Evolutionary conservation across 2,797 vertebrate species (phyloP), one percentile per base, ranked within the genome.

Genomic region (Sebastes vulpes): DNA sequence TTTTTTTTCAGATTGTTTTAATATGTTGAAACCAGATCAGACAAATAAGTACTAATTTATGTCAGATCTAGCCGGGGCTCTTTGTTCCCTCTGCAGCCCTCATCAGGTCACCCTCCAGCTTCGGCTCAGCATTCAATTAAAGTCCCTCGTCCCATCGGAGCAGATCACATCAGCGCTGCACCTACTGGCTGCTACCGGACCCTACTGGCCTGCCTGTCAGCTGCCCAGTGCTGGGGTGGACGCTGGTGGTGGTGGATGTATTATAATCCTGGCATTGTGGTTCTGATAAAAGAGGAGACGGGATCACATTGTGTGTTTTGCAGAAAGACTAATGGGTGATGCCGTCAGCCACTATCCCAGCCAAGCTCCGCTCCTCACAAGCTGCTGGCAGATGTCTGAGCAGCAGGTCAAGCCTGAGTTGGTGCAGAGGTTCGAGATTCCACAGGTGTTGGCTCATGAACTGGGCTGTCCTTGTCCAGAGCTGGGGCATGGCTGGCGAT

Each of bases 371-470:
- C 77, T 80, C 86, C 87, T 96, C 86, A 86, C 95, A 93, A 66
- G 83, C 86, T 74, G 82, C 88, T 95, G 96, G 84, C 88, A 96
- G 89, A 95, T 92, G 84, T 92, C 85, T 91, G 90, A 89, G 85
- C 86, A 81, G 85, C 83, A 81, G 92, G 87, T 76, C 86, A 83
- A 67, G 77, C 83, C 82, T 77, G 72, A 77, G 32, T 89, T 95
- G 84, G 65, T 91, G 84, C 35, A 25, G 86, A 86, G 89, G 88
- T 86, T 93, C 89, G 46, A 96, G 87, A 96, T 96, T 96, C 96
- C 96, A 90, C 79, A 90, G 82, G 67, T 79, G 77, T 77, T 84
- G 81, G 65, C 78, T 95, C 91, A 94, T 93, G 72, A 59, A 75
- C 70, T 50, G 79, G 77, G 66, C 71, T 71, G 75, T 56, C 42